Conservation (phyloP, 1,140 invertebrate genomes). For the Aradophagus sp. region DNA sequence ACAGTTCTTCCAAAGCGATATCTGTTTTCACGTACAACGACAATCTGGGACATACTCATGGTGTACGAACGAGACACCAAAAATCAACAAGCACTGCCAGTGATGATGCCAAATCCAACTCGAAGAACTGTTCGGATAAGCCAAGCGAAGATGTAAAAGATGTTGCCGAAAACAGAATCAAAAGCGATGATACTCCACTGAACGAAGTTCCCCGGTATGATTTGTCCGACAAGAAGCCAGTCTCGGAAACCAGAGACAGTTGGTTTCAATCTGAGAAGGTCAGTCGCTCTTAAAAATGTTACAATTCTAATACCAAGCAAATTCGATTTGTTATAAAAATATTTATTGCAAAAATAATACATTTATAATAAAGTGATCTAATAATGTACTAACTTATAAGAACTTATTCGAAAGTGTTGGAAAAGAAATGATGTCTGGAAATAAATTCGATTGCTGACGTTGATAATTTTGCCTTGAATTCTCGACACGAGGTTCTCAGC, state of each 20-base stretch:
- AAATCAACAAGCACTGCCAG: constrained; percentile 49
- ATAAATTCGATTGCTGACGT: no score
- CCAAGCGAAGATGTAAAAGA: constrained; percentile 31
- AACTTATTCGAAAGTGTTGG: no score
- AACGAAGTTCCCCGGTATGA: constrained; percentile 24
- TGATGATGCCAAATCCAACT: constrained; percentile 41
- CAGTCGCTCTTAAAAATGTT: constrained; percentile 19
- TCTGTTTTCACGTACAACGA: constrained; percentile 62
- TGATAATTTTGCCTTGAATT: no score
- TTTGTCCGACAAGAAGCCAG: constrained; percentile 21
- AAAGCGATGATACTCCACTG: constrained; percentile 24
- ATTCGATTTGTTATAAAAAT: constrained; percentile 6
- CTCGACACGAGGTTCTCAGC: constrained; percentile 11
- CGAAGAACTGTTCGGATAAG: constrained; percentile 24
- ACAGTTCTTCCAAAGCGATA: constrained; percentile 58
- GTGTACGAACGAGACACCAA: constrained; percentile 56
- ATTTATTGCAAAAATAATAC: no score
- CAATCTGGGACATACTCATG: constrained; percentile 42
- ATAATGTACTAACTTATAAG: no score
- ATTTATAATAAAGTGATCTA: no score
- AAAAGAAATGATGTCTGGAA: no score
- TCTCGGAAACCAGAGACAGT: constrained; percentile 30
- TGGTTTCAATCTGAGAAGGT: constrained; percentile 47
- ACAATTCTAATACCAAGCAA: neutral
- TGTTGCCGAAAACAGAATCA: constrained; percentile 37